Evolutionary conservation across 1,140 invertebrate genomes (phyloP).

Genomic region (Drosophila kurseongensis): DNA sequence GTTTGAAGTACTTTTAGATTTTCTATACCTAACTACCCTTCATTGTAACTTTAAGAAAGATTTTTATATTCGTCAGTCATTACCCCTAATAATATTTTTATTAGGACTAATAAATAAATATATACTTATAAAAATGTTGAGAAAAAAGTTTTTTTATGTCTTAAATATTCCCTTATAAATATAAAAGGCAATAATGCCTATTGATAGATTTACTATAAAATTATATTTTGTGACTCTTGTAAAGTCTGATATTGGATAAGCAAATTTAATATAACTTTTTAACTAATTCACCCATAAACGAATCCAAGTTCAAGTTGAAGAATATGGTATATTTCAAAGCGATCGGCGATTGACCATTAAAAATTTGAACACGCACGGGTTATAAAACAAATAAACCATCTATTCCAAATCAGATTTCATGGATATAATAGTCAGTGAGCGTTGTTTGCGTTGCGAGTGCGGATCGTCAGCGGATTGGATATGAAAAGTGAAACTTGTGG

Average conservation of each 20-base stretch:
- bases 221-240: no score
- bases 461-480: conserved; percentile 41
- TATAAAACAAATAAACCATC: conserved; percentile 59
- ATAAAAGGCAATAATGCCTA: no score
- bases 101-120: no score
- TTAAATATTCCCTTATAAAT: no score
- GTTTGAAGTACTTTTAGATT: background rate
- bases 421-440: conserved; percentile 54
- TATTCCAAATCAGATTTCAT: conserved; percentile 52
- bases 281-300: background rate
- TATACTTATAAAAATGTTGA: no score
- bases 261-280: background rate
- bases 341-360: conserved; percentile 39
- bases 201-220: no score
- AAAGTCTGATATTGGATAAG: no score
- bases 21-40: background rate
- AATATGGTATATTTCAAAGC: conserved; percentile 1
- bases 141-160: no score
- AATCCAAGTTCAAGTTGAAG: conserved; percentile 38
- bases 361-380: conserved; percentile 46
- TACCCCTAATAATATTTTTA: no score
- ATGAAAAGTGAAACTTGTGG: conserved; percentile 14
- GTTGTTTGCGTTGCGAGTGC: conserved; percentile 48
- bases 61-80: background rate
- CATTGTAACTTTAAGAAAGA: background rate